Evolutionary conservation across 2,888 invertebrate genomes (phyloP), one percentile per base, ranked within the genome.

Genomic region (Lepidonotus clava): DNA sequence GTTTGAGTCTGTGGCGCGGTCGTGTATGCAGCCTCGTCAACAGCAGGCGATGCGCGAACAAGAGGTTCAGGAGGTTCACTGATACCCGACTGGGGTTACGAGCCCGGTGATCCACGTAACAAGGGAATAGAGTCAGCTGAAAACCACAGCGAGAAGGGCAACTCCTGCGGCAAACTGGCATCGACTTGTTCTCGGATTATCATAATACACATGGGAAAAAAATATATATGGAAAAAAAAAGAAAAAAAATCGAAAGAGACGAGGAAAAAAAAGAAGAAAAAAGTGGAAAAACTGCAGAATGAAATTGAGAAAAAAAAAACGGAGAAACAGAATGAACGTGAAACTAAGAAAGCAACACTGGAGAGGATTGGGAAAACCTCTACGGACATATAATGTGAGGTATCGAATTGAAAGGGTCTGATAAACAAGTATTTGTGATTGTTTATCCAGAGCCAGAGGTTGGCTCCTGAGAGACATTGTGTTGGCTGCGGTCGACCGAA

Each of bases 1-100:
- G 92, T 98, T 98, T 94, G 98, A 98, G 93, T 98, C 98, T 0
- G 98, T 99, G 89, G 99, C 99, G 34, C 96, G 98, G 89, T 98
- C 98, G 0, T 99, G 98, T 95, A 97, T 98, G 96, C 93, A 92
- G 85, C 90, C 90, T 1, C 77, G 84, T n/a, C 87, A 77, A 66
- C 56, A 51, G 56, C 51, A 83, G 21, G 56, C 56, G 32, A 36
- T 83, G 53, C 41, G 83, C n/a, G 83, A 83, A 14, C 83, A 83
- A 32, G 83, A 83, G 83, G 83, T 56, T 32, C 34, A 28, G 36
- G 83, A 83, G 83, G 83, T 83, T 21, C 83, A 83, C 36, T 83
- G 56, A 56, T 11, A 38, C 38, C 34, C 36, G 2, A 71, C 38
- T 38, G 6, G 14, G 38, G 6, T 18, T 38, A 71, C 71, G 36